Evolutionary conservation across 2,888 invertebrate genomes (phyloP).

Genomic region (Melanotus villosus): DNA sequence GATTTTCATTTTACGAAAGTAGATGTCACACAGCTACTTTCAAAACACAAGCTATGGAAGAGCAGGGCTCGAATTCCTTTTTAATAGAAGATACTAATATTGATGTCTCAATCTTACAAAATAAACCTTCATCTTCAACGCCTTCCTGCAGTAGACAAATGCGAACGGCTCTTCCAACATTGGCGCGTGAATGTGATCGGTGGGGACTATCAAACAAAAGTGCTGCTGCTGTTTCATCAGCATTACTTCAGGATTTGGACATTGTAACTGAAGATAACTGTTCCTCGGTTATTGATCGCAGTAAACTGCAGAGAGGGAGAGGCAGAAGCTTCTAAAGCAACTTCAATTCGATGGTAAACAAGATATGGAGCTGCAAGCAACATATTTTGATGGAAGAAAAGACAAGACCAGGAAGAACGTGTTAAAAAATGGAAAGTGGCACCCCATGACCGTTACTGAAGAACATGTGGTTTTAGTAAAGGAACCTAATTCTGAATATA

Average conservation of each 20-base stretch:
- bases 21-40: too few species aligned
- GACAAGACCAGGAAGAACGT: too few species aligned
- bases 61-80: too few species aligned
- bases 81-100: not conserved
- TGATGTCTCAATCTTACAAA: not conserved
- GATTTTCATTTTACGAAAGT: not conserved
- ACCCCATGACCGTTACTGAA: too few species aligned
- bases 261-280: not conserved
- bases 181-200: not conserved
- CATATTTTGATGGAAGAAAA: too few species aligned
- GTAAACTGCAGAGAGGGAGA: conserved; percentile 23
- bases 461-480: too few species aligned
- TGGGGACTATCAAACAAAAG: not conserved
- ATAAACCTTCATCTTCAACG: not conserved
- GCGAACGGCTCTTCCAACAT: not conserved
- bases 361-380: too few species aligned
- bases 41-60: too few species aligned
- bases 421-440: too few species aligned
- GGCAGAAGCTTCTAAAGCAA: conserved; percentile 21
- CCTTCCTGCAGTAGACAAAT: not conserved
- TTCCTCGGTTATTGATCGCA: conserved; percentile 3
- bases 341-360: too few species aligned
- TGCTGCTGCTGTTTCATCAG: not conserved
- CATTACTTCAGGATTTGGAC: not conserved
- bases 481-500: too few species aligned